Conservation (phyloP, 1,140 invertebrate species). For the Lasioglossum albipes region DNA sequence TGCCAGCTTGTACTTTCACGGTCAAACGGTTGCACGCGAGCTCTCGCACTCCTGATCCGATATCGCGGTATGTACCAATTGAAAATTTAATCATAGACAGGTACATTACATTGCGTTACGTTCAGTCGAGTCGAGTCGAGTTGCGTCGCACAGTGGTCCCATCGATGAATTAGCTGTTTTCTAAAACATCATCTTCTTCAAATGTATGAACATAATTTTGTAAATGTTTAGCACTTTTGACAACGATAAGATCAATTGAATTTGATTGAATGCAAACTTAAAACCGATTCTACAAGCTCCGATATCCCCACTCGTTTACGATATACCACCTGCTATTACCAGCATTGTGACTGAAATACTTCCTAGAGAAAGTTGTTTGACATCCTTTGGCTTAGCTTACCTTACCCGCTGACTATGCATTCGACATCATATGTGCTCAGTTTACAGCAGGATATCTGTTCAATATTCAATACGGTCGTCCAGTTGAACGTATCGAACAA, state of each 20-base stretch:
- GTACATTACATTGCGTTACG: too few relatives aligned
- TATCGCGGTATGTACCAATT: not conserved
- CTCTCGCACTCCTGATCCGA: not conserved
- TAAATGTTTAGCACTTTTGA: too few relatives aligned
- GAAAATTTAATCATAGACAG: too few relatives aligned
- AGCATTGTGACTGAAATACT: not conserved
- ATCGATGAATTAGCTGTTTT: too few relatives aligned
- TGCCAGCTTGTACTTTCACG: constrained; percentile 1
- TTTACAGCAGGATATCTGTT: not conserved
- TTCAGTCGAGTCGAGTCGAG: too few relatives aligned
- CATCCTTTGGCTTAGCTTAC: not conserved
- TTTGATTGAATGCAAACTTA: too few relatives aligned
- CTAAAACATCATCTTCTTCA: too few relatives aligned
- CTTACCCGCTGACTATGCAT: not conserved
- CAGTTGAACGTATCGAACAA: not conserved
- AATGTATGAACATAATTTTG: too few relatives aligned
- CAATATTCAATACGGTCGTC: not conserved
- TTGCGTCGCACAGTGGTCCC: too few relatives aligned
- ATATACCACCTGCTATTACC: not conserved
- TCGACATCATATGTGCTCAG: not conserved
- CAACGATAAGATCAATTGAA: too few relatives aligned
- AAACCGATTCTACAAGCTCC: too few relatives aligned
- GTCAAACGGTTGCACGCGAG: not conserved
- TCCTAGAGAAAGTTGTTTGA: constrained; percentile 3
- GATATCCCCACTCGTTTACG: not conserved